phyloP scores from a whole-genome alignment of 1,140 invertebrate species.

The Eciton burchellii region DNA sequence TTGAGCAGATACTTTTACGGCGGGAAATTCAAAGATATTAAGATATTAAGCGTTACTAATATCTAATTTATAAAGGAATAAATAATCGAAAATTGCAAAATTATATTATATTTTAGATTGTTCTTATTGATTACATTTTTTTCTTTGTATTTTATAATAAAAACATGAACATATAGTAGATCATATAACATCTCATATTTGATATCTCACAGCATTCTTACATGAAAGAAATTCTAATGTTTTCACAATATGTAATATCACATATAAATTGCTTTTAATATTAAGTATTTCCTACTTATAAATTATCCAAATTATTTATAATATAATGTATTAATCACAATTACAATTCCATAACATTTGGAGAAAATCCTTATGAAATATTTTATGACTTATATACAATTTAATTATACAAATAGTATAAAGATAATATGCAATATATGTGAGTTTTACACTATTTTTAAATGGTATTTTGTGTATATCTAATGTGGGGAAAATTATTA shows the following conservation, averaged over 20 bases:
- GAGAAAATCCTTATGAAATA: neutral
- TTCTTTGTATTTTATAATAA: neutral
- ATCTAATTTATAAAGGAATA: too few relatives aligned
- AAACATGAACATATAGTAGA: neutral
- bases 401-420: neutral
- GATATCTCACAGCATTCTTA: neutral
- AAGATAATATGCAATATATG: neutral
- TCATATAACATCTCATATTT: neutral
- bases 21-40: too few relatives aligned
- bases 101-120: constrained; percentile 27
- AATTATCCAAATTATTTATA: neutral
- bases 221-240: neutral
- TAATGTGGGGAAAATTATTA: neutral
- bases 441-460: constrained; percentile 4
- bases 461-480: neutral
- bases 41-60: too few relatives aligned
- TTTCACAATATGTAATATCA: constrained; percentile 21
- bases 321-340: neutral
- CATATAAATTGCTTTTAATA: constrained; percentile 2
- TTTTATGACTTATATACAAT: constrained; percentile 40
- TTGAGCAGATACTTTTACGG: too few relatives aligned
- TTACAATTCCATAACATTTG: neutral
- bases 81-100: neutral
- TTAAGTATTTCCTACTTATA: neutral
- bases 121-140: constrained; percentile 8